Percentiles rank a stretch among this genome's conserved stretches.
phyloP scores from a whole-genome alignment of 2,888 invertebrate species.

The Brassicogethes aeneus region DNA sequence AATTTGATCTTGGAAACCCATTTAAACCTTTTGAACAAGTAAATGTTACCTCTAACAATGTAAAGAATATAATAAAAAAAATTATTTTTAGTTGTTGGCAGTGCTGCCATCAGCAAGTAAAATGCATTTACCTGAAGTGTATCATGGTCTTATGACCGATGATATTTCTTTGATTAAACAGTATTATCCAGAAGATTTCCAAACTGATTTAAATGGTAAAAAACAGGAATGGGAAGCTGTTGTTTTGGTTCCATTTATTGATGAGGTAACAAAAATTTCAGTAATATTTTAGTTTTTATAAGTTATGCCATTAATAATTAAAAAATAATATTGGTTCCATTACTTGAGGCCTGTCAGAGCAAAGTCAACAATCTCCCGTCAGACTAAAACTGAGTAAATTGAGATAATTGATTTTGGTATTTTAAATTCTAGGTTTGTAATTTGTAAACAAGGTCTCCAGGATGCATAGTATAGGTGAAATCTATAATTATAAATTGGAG shows the following conservation, averaged over 20 bases:
- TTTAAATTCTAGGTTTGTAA: no score
- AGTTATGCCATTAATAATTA: no score
- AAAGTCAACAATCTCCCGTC: no score
- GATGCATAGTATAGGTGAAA: no score
- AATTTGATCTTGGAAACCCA: constrained; percentile 76
- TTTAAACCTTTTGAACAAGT: constrained; percentile 90
- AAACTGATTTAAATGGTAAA: constrained; percentile 94
- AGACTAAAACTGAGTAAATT: no score
- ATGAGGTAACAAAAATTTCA: constrained; percentile 60
- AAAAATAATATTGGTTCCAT: no score
- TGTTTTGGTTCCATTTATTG: constrained; percentile 87
- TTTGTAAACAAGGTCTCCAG: no score
- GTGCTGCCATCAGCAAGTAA: constrained; percentile 84
- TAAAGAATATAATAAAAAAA: constrained; percentile 6
- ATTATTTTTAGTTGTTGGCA: constrained; percentile 57
- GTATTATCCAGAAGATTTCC: constrained; percentile 86
- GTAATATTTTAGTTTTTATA: no score
- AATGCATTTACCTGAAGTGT: constrained; percentile 64
- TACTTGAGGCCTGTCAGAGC: no score
- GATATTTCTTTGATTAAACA: constrained; percentile 74
- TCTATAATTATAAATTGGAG: no score
- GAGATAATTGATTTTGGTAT: no score
- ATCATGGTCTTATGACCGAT: constrained; percentile 68
- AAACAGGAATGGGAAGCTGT: constrained; percentile 95
- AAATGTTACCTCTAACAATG: constrained; percentile 8